These are phyloP conservation scores for Lymantria monacha DNA, from an alignment of 2,888 invertebrate species.

Conservation along the genomic window DNA sequence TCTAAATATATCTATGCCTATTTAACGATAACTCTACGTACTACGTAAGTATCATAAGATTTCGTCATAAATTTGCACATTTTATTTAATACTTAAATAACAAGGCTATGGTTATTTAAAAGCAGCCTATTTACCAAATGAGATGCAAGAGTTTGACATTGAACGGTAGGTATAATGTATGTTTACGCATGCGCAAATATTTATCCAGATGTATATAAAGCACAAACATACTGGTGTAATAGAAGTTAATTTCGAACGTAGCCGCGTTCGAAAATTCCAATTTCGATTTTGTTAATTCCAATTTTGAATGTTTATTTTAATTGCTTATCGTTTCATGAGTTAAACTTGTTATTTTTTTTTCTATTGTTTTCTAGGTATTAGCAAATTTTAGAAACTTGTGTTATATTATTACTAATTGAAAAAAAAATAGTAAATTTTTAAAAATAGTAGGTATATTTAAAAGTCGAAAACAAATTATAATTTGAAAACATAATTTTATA, in stretches of 20 bases:
- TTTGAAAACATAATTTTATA: too few species aligned
- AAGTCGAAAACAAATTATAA: too few species aligned
- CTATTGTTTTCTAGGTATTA: too few species aligned
- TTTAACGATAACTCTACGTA: background rate
- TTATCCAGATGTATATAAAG: slow-evolving; percentile 53
- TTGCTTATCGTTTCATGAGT: too few species aligned
- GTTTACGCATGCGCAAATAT: slow-evolving; percentile 63
- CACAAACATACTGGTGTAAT: slow-evolving; percentile 1
- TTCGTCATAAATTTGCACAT: background rate
- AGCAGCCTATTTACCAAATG: slow-evolving; percentile 34
- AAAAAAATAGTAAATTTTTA: too few species aligned
- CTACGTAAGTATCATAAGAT: background rate
- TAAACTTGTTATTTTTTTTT: too few species aligned
- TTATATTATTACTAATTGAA: too few species aligned
- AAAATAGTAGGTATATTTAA: too few species aligned
- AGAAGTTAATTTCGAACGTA: slow-evolving; percentile 30
- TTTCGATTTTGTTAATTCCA: slow-evolving; percentile 16
- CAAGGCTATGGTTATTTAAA: slow-evolving; percentile 1
- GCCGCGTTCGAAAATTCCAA: slow-evolving; percentile 19
- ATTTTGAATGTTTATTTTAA: background rate
- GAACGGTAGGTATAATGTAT: slow-evolving; percentile 35
- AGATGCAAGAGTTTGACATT: slow-evolving; percentile 66
- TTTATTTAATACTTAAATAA: background rate
- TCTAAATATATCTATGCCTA: background rate
- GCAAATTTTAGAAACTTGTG: too few species aligned